Evolutionary conservation across 2,113 vertebrate genomes (phyloP).

Genomic region (Piaya cayana): DNA sequence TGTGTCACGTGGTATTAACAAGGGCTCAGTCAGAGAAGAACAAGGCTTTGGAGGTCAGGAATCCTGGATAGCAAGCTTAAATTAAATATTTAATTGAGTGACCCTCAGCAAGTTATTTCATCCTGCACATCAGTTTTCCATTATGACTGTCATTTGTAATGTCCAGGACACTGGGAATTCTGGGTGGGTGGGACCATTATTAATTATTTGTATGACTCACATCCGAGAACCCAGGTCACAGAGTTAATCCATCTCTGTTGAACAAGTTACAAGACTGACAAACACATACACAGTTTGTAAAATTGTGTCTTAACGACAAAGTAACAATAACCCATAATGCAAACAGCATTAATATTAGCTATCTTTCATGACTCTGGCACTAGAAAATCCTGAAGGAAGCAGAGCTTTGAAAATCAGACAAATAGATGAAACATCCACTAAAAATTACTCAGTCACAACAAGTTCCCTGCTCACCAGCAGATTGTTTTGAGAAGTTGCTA

Average conservation of each 20-base stretch:
- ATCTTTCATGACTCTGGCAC: not conserved
- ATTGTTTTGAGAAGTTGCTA: slow-evolving; percentile 37
- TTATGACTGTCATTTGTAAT: not conserved
- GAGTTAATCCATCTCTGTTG: not conserved
- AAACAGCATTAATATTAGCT: not conserved
- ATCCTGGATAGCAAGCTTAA: not conserved
- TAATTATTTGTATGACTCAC: slow-evolving; percentile 12
- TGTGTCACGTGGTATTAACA: not conserved
- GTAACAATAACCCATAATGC: not conserved
- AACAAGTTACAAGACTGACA: not conserved
- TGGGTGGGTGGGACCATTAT: not conserved
- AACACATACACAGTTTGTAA: not conserved
- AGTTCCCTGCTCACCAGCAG: not conserved
- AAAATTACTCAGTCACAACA: slow-evolving; percentile 22
- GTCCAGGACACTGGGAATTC: not conserved
- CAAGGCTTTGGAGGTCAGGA: not conserved
- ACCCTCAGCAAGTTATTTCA: not conserved
- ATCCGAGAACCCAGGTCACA: not conserved
- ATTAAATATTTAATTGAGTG: not conserved
- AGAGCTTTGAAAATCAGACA: slow-evolving; percentile 6
- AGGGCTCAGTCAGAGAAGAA: not conserved
- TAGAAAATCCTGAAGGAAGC: not conserved
- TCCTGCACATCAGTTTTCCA: not conserved
- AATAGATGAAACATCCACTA: slow-evolving; percentile 35
- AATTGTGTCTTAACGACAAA: not conserved